phyloP scores from a whole-genome alignment of 2,888 invertebrate genomes.

The Acleris literana region DNA sequence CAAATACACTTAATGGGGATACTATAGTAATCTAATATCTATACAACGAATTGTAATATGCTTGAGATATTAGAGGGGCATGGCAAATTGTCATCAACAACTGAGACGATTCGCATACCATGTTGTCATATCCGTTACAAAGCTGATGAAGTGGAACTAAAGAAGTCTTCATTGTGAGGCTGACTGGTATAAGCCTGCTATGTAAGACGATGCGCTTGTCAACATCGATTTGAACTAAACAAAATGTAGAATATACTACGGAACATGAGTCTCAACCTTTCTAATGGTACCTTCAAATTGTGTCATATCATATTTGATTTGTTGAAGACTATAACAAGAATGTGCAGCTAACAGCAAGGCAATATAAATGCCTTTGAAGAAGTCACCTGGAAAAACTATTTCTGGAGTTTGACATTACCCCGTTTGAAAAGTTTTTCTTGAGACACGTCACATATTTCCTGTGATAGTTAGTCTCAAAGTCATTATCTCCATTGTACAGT shows the following conservation, averaged over 20 bases:
- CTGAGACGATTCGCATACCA: conserved; percentile 42
- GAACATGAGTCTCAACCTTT: neutral
- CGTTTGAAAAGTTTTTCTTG: no score
- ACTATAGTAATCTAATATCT: no score
- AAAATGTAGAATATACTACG: conserved; percentile 1
- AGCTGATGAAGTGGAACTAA: conserved; percentile 53
- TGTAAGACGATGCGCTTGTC: conserved; percentile 31
- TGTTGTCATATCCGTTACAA: conserved; percentile 59
- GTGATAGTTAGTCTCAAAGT: conserved; percentile 12
- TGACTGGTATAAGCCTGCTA: conserved; percentile 10
- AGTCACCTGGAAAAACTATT: no score
- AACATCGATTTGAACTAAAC: conserved; percentile 16
- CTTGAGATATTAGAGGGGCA: conserved; percentile 17
- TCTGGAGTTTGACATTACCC: no score
- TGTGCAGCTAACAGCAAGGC: no score
- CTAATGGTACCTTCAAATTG: no score
- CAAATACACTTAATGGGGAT: no score
- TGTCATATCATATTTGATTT: no score
- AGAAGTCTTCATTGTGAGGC: conserved; percentile 46
- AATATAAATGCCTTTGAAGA: no score
- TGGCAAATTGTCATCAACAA: conserved; percentile 32
- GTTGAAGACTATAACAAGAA: no score
- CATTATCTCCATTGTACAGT: conserved; percentile 43
- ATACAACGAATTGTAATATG: conserved; percentile 2
- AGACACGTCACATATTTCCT: conserved; percentile 9